Evolutionary conservation across 2,797 vertebrate genomes (phyloP).

Genomic region (Gymnocypris eckloni): DNA sequence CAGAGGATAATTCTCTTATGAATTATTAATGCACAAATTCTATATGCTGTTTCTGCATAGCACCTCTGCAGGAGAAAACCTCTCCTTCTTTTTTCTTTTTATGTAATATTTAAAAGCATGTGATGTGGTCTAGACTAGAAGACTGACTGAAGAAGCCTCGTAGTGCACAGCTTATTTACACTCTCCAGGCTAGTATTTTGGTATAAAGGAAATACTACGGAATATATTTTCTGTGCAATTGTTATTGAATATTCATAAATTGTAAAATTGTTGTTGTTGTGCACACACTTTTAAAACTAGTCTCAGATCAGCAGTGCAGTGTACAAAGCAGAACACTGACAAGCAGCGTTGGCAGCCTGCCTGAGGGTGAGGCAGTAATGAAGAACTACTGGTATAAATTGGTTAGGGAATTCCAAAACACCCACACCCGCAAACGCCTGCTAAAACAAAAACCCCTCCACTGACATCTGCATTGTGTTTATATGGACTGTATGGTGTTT

Average conservation of each 20-base stretch:
- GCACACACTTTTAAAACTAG: conserved; percentile 9
- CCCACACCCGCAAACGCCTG: conserved; percentile 49
- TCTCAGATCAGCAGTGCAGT: conserved; percentile 13
- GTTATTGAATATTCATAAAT: conserved; percentile 28
- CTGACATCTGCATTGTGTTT: conserved; percentile 78
- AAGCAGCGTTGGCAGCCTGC: background rate
- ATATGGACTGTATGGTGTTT: conserved; percentile 69
- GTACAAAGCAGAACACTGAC: background rate
- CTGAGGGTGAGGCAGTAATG: conserved; percentile 36
- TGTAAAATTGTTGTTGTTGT: background rate
- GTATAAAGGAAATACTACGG: background rate
- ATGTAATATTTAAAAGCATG: conserved; percentile 60
- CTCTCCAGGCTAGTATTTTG: background rate
- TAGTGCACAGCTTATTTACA: conserved; percentile 31
- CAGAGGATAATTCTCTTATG: conserved; percentile 49
- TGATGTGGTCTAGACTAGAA: conserved; percentile 18
- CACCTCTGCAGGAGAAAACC: conserved; percentile 33
- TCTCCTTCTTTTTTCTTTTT: conserved; percentile 1
- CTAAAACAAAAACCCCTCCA: conserved; percentile 59
- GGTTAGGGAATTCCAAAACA: conserved; percentile 45
- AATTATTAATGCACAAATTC: conserved; percentile 60
- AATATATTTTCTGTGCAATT: background rate
- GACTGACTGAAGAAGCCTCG: background rate
- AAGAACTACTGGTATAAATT: conserved; percentile 41
- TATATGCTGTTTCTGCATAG: conserved; percentile 41